Evolutionary conservation across 1,140 invertebrate species (phyloP), one percentile per base, ranked within the genome.

Genomic region (Euura saliciscinereae): DNA sequence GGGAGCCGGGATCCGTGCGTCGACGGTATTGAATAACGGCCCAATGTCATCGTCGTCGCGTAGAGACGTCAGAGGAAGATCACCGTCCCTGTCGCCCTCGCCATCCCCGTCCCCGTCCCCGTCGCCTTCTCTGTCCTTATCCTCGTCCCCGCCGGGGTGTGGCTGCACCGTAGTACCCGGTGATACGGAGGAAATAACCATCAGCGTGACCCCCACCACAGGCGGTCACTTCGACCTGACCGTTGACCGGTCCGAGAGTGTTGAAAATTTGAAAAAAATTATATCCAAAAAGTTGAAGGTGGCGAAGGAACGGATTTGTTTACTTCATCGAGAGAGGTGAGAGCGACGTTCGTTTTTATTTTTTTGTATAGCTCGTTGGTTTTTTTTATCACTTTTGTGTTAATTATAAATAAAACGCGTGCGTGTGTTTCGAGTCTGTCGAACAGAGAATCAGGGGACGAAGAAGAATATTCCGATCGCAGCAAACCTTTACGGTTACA

Each of bases 281-380:
- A 94, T 98, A 78, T 96, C 96, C n/a, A 96, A 96, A 87, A 93
- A 93, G 84, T 89, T 97, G 73, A 96, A 96, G 90, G 94, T 98
- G 82, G 92, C 94, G 76, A 96, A 96, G 88, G 95, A 97, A 88
- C 92, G 95, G 82, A 97, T 98, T 87, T 96, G 95, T 85, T 89
- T 98, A 79, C 90, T 98, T 72, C 94, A 97, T 88, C 92, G 94
- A 78, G 95, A 98, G 88, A 96, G 95, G 96, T 97, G 87, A 91
- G 90, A 7, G 64, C 68, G 44, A 7, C 45, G 45, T 70, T 10
- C 6, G 28, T 0, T 28, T 28, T 28, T 28, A n/a, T 28, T 28
- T 28, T 28, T 28, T 28, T 28, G 0, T 28, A 1, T 28, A 28
- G 28, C 1, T 28, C 28, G 28, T 28, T 28, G 28, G 28, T 28